These are phyloP conservation scores for Eupithecia insigniata DNA, from an alignment of 2,888 invertebrate genomes.

Conservation along the genomic window DNA sequence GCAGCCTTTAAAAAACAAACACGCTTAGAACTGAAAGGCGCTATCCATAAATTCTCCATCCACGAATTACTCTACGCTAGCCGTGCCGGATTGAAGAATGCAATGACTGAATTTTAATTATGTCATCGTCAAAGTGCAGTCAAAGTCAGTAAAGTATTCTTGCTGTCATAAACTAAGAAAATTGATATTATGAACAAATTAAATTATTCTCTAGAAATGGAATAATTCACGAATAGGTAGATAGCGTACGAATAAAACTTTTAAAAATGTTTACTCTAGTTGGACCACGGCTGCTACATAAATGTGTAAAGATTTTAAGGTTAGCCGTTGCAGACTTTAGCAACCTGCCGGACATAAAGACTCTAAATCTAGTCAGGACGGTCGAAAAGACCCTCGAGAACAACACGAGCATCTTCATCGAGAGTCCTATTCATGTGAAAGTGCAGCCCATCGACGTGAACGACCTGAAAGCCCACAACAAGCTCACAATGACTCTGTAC, in stretches of 20 bases:
- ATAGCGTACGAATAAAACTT: constrained; percentile 20
- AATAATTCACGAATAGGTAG: background rate
- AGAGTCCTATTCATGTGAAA: constrained; percentile 81
- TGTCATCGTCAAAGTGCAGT: background rate
- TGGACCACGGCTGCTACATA: constrained; percentile 72
- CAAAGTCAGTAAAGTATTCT: background rate
- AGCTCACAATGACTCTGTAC: constrained; percentile 76
- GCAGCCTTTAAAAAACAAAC: too few species aligned
- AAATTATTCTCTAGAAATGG: constrained; percentile 44
- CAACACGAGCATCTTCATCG: constrained; percentile 78
- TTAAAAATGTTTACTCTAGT: constrained; percentile 70
- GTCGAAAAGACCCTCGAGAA: constrained; percentile 79
- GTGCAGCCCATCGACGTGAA: constrained; percentile 78
- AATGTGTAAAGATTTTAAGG: constrained; percentile 81
- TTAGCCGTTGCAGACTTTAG: constrained; percentile 75
- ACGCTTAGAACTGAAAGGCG: too few species aligned
- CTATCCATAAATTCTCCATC: too few species aligned
- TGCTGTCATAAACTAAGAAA: constrained; percentile 2
- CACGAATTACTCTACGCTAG: too few species aligned
- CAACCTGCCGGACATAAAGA: constrained; percentile 75
- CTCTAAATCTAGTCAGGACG: constrained; percentile 75
- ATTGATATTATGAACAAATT: constrained; percentile 40
- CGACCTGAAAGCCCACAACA: constrained; percentile 74
- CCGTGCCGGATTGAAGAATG: too few species aligned
- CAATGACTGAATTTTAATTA: too few species aligned